phyloP scores from a whole-genome alignment of 2,113 vertebrate genomes.

The Actenoides hombroni region DNA sequence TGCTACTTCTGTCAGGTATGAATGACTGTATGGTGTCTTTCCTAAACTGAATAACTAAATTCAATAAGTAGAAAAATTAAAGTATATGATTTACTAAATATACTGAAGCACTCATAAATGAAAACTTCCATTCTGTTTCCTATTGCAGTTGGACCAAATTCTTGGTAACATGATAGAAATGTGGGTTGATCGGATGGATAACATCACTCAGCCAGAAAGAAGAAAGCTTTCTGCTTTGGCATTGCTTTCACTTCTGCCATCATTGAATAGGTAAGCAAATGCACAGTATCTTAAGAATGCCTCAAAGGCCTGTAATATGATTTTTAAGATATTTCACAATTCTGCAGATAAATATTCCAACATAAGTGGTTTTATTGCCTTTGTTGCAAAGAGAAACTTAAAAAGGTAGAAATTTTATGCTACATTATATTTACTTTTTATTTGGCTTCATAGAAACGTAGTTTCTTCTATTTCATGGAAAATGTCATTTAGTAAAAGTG shows the following conservation, averaged over 20 bases:
- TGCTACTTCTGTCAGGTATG: neutral
- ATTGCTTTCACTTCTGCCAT: constrained; percentile 91
- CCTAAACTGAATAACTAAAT: neutral
- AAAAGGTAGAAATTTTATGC: neutral
- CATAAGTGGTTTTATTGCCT: neutral
- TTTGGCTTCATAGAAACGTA: neutral
- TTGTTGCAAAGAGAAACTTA: neutral
- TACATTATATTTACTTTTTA: neutral
- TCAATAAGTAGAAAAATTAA: neutral
- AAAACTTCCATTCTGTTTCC: neutral
- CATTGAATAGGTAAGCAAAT: constrained; percentile 84
- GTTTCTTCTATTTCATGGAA: neutral
- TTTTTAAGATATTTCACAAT: neutral
- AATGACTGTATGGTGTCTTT: neutral
- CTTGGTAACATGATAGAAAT: constrained; percentile 93
- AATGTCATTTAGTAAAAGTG: neutral
- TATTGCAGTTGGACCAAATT: constrained; percentile 85
- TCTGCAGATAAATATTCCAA: neutral
- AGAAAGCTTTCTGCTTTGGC: constrained; percentile 95
- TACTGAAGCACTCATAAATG: neutral
- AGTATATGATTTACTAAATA: neutral
- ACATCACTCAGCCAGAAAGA: constrained; percentile 97
- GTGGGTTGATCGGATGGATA: constrained; percentile 99
- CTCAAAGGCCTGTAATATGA: neutral
- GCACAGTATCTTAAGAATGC: neutral